These are phyloP conservation scores for Semicossyphus pulcher DNA, from an alignment of 2,113 vertebrate genomes.

Conservation along the genomic window DNA sequence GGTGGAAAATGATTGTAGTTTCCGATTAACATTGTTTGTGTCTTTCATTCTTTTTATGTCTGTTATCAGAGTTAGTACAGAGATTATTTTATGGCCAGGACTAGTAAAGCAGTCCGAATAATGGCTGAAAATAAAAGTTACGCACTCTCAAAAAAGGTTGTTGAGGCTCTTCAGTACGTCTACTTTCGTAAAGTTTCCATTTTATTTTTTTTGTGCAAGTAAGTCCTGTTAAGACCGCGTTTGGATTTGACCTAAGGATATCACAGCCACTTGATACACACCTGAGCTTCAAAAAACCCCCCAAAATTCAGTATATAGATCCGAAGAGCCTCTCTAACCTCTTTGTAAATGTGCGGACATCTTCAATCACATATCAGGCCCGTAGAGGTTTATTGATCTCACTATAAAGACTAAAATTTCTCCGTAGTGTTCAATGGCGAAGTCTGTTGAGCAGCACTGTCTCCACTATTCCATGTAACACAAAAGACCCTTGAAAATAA, in stretches of 20 bases:
- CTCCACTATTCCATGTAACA: background rate
- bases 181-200: no score
- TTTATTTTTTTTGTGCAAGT: no score
- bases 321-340: conserved; percentile 14
- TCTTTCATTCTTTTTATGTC: conserved; percentile 1
- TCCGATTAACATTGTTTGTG: conserved; percentile 1
- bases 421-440: background rate
- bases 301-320: conserved; percentile 8
- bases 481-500: conserved; percentile 22
- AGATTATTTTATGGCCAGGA: background rate
- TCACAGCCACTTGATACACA: no score
- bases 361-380: background rate
- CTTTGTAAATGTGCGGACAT: background rate
- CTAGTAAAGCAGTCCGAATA: conserved; percentile 1
- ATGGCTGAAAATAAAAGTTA: conserved; percentile 4
- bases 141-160: conserved; percentile 7
- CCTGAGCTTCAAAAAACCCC: background rate
- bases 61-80: conserved; percentile 22
- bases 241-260: no score
- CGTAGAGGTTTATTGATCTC: conserved; percentile 10
- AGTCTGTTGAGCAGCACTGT: conserved; percentile 2
- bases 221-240: no score
- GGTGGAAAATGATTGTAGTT: background rate
- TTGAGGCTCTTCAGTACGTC: background rate
- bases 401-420: background rate